Conservation (phyloP, 2,888 invertebrate species). For the Quadriops clusia region DNA sequence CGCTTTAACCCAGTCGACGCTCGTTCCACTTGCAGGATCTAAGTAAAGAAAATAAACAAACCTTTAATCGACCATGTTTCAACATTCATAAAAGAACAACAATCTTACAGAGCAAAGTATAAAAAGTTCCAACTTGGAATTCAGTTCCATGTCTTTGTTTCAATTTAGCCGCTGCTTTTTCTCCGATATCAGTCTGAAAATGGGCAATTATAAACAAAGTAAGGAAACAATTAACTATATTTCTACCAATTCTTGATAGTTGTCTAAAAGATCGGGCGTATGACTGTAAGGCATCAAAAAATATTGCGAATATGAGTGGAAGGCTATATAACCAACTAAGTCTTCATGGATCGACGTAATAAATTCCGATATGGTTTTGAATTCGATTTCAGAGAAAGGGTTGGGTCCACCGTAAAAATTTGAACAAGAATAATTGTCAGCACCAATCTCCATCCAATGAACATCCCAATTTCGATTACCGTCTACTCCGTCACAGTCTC, state of each 20-base stretch:
- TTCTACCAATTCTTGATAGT: conserved; percentile 46
- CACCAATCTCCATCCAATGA: conserved; percentile 46
- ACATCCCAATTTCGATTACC: conserved; percentile 43
- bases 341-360: conserved; percentile 31
- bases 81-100: no score
- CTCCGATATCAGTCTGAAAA: conserved; percentile 10
- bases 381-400: conserved; percentile 45
- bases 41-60: no score
- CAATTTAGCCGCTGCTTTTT: conserved; percentile 23
- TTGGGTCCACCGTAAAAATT: conserved; percentile 37
- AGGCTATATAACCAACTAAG: conserved; percentile 47
- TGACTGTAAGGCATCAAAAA: conserved; percentile 61
- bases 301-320: conserved; percentile 64
- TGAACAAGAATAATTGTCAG: conserved; percentile 31
- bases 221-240: no score
- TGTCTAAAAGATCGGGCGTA: conserved; percentile 43
- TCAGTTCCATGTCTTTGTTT: conserved; percentile 31
- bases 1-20: no score
- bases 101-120: no score
- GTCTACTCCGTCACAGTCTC: conserved; percentile 19
- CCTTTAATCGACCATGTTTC: no score
- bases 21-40: no score
- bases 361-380: conserved; percentile 42
- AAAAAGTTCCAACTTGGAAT: conserved; percentile 35
- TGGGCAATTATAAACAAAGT: no score